Base-by-base conservation (phyloP, 2,113 vertebrate species). In the Ciconia stormi region DNA sequence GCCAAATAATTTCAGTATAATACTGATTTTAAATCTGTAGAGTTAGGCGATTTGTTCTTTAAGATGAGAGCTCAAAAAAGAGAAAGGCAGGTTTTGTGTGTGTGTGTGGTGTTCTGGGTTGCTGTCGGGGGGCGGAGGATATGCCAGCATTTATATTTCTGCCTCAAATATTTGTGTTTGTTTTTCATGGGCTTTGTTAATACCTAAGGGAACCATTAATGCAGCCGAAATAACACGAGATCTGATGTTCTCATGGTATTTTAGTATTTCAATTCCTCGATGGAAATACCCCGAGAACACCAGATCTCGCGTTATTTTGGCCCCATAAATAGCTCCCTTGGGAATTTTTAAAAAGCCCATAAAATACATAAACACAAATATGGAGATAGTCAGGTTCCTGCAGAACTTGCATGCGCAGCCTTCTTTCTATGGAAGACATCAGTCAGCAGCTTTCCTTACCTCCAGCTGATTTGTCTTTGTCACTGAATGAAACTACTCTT, bases 341-440 rank as follows among this genome's bases (percentile, higher is more conserved):
- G 92, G 97, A 77, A 91, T 95, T 93, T 85, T 88, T 58, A 79
- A 95, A 92, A 96, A 96, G 90, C 95, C 90, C 90, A 84, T 96
- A 94, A 96, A 96, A 96, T 95, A 92, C 85, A 97, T 94, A 95
- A 93, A 94, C 94, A 93, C 95, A 96, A 97, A 97, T 95, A 94
- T 90, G 96, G 95, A 97, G 93, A 96, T 93, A 66, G 14, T 17
- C 89, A 61, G 91, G 95, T 69, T 95, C 71, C 94, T 77, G 94
- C 73, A 26, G 34, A 95, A 95, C 82, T 90, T 90, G 93, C 91
- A 74, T 22, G 95, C 50, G 26, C 90, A 90, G 96, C 89, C 96
- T 46, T 66, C 89, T 38, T n/a, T 22, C 80, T 42, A 15, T 30
- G 46, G 88, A 74, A 79, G 92, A 25, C 94, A 87, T 84, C 94